Base-by-base conservation (phyloP, 2,888 invertebrate genomes). In the Drosophila infuscata region DNA sequence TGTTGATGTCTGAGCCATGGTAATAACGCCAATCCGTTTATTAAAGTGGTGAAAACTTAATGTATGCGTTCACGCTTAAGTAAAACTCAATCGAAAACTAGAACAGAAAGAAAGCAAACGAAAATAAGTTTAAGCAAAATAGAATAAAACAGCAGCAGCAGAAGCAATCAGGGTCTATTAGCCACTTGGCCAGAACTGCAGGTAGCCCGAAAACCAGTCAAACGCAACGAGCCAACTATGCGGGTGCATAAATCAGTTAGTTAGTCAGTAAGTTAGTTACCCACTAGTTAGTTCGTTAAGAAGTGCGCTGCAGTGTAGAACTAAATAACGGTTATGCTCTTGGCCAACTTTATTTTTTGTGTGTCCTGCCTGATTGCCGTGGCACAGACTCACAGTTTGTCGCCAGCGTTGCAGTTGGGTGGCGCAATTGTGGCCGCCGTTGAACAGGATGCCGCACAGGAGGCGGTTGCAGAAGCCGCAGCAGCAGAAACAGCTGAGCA, bases 41-140 rank as follows among this genome's bases (percentile, higher is more conserved):
- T 88, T 90, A 90, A 85, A 76, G 67, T 86, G 78, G 86, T 83
- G 86, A 87, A 87, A 86, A 76, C 73, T 83, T 88, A 87, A 82
- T 80, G 70, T 76, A 60, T 81, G 54, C 65, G 79, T 90, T 88
- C 84, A 90, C 89, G 88, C 88, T 90, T 79, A 88, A 90, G 82
- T 90, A 83, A 82, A 79, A 84, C 89, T 60, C 78, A 84, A 89
- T 84, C 76, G 84, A 73, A 84, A 81, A 75, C 71, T 71, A 72
- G 81, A 75, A 76, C 70, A 67, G 56, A 71, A 68, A 74, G 74
- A 78, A 89, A 80, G 74, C 71, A 77, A 76, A 78, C 20, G 51
- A 69, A 80, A 68, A 70, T 63, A 46, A 49, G 36, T 51, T 35
- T 49, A 20, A 52, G 7, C 59, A 66, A 66, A 73, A 74, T 74